Conservation (phyloP, 2,113 vertebrate genomes). For the Solenodon paradoxus region DNA sequence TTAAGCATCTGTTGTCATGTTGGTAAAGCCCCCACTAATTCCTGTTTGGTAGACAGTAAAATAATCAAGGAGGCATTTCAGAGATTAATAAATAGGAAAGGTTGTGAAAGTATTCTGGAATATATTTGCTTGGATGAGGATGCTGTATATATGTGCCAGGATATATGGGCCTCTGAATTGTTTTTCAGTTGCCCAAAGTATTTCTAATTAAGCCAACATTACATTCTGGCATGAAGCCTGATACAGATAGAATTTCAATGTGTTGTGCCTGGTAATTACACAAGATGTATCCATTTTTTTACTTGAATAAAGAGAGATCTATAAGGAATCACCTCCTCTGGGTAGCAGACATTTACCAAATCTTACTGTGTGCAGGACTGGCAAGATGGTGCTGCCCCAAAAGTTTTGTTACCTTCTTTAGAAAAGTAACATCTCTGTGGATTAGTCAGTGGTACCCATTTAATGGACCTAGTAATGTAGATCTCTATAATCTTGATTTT, state of each 20-base stretch:
- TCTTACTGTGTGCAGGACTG: background rate
- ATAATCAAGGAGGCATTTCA: background rate
- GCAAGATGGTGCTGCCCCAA: background rate
- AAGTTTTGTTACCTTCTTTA: background rate
- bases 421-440: background rate
- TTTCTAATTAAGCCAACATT: background rate
- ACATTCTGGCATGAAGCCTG: background rate
- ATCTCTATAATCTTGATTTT: background rate
- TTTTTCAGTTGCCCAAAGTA: constrained; percentile 16
- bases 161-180: background rate
- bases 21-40: background rate
- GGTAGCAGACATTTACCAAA: background rate
- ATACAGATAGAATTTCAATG: background rate
- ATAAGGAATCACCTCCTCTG: background rate
- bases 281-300: background rate
- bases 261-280: background rate
- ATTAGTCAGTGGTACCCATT: background rate
- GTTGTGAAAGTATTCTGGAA: background rate
- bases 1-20: background rate
- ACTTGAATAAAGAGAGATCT: background rate
- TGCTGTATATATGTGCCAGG: background rate
- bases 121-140: background rate
- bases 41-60: background rate
- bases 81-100: background rate
- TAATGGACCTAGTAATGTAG: background rate